These are phyloP conservation scores for Mnemiopsis leidyi DNA, from an alignment of 37 sponge, comb jelly and placozoan species.

Conservation along the genomic window DNA sequence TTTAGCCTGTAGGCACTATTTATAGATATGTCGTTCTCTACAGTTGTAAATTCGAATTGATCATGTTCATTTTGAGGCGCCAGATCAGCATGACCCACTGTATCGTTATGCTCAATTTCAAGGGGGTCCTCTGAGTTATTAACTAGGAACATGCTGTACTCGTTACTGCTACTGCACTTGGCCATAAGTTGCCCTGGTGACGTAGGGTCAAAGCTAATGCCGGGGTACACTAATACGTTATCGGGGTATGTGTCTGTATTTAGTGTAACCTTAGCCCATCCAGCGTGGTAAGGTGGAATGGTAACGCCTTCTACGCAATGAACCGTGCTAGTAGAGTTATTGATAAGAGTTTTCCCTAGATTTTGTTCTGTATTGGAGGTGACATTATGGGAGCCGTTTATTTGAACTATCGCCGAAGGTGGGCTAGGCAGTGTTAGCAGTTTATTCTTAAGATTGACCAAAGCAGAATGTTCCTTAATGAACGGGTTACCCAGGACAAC, in stretches of 20 bases:
- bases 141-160: neutral
- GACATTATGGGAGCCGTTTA: neutral
- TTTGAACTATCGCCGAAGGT: neutral
- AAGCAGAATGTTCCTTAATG: neutral
- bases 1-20: neutral
- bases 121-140: neutral
- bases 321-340: neutral
- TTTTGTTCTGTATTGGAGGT: neutral
- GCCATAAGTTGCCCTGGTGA: neutral
- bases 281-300: neutral
- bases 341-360: too few relatives aligned
- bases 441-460: neutral
- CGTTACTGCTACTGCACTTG: neutral
- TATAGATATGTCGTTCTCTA: neutral
- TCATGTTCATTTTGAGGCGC: too few relatives aligned
- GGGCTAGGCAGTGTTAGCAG: neutral
- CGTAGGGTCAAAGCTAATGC: neutral
- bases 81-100: neutral
- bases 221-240: neutral
- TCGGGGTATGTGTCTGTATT: neutral
- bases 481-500: conserved; percentile 18
- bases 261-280: neutral
- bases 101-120: neutral
- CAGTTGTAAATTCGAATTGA: neutral
- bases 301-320: neutral